Conservation (phyloP, 2,888 invertebrate species). For the Shargacucullia verbasci region DNA sequence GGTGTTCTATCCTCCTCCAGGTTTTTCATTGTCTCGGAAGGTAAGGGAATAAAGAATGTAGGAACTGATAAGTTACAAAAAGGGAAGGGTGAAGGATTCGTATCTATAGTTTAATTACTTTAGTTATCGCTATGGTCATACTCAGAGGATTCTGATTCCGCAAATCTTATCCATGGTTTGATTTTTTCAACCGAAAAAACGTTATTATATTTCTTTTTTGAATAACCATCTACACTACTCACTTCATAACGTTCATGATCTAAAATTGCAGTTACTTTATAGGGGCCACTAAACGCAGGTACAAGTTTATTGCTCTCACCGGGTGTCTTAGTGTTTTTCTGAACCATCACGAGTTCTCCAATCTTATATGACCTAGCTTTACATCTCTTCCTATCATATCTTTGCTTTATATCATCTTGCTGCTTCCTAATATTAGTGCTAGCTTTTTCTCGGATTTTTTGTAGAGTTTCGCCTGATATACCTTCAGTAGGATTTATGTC, state of each 20-base stretch:
- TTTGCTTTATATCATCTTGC: background rate
- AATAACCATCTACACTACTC: too few relatives aligned
- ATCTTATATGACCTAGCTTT: background rate
- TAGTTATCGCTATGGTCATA: background rate
- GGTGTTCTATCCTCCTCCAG: too few relatives aligned
- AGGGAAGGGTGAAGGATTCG: background rate
- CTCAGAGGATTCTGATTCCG: too few relatives aligned
- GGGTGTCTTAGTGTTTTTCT: constrained; percentile 1
- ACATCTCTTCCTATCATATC: too few relatives aligned
- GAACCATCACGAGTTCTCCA: background rate
- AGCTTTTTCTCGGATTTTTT: background rate
- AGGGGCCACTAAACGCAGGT: background rate
- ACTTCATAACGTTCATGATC: background rate
- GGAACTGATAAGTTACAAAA: background rate
- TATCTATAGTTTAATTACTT: background rate
- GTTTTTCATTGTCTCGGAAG: too few relatives aligned
- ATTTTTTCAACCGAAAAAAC: too few relatives aligned
- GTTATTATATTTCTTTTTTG: too few relatives aligned
- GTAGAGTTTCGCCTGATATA: background rate
- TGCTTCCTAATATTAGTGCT: background rate
- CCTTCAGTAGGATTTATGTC: background rate
- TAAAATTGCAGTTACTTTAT: too few relatives aligned
- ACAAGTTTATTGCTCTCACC: constrained; percentile 1
- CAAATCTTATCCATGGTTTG: too few relatives aligned
- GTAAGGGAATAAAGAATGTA: background rate